Conservation (phyloP, 2,113 vertebrate species). For the Nycticryphes semicollaris region DNA sequence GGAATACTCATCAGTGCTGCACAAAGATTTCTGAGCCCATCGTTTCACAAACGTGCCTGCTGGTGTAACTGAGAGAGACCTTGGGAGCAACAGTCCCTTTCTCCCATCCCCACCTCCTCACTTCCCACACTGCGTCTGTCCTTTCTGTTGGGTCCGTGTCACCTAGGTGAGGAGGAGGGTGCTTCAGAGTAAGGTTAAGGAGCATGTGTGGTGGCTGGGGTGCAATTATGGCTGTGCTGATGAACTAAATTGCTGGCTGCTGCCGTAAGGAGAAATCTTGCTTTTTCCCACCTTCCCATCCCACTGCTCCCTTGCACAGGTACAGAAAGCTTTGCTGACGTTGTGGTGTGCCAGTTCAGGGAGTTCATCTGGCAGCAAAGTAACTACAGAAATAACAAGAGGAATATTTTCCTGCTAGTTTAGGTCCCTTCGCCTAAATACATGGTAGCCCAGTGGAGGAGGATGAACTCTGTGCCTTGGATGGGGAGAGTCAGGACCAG, state of each 20-base stretch:
- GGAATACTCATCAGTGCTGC: background rate
- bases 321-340: background rate
- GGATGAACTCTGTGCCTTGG: background rate
- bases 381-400: background rate
- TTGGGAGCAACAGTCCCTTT: background rate
- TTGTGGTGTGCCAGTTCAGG: background rate
- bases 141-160: background rate
- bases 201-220: background rate
- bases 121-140: fast-evolving
- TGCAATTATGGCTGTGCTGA: background rate
- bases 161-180: fast-evolving
- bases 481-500: background rate
- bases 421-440: background rate
- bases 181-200: background rate
- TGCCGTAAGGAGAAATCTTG: background rate
- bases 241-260: background rate
- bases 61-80: background rate
- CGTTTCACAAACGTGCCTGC: background rate
- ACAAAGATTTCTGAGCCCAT: background rate
- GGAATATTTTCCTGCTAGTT: background rate
- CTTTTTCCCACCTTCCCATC: background rate
- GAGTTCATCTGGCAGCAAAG: background rate
- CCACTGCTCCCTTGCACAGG: background rate
- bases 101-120: background rate
- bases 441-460: background rate